These are phyloP conservation scores for Myotis vivesi DNA, from an alignment of 2,797 vertebrate species.

Conservation along the genomic window DNA sequence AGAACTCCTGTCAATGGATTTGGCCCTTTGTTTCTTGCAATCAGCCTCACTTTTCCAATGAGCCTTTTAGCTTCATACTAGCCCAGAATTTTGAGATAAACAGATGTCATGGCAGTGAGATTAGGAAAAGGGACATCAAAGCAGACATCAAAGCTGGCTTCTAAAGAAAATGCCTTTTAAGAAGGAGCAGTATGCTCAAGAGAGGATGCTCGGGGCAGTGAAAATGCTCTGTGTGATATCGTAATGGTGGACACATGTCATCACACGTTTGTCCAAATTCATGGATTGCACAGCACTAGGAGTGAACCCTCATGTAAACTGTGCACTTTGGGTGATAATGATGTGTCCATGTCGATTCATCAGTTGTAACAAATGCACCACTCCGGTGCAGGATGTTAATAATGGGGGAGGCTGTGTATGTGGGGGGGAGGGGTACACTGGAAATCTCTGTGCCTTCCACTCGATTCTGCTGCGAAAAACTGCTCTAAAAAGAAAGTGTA, in stretches of 20 bases:
- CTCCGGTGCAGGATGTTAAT: background rate
- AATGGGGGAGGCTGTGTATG: background rate
- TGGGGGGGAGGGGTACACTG: accelerated
- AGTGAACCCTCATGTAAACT: background rate
- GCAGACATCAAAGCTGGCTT: slow-evolving; percentile 54
- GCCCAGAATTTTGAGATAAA: slow-evolving; percentile 67
- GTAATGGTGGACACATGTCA: background rate
- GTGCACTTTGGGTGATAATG: background rate
- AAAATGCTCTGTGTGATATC: background rate
- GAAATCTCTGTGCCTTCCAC: background rate
- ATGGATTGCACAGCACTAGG: background rate
- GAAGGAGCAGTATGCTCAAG: background rate
- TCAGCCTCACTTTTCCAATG: slow-evolving; percentile 67
- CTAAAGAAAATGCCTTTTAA: slow-evolving; percentile 7
- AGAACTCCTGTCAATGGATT: slow-evolving; percentile 6
- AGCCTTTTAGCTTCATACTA: slow-evolving; percentile 63
- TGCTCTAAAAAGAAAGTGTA: background rate
- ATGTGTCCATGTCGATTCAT: background rate
- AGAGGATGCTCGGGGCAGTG: background rate
- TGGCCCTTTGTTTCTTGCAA: slow-evolving; percentile 58
- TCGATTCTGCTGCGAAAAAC: background rate
- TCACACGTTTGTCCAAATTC: background rate
- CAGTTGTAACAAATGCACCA: background rate
- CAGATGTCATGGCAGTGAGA: slow-evolving; percentile 58
- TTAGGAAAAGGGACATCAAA: slow-evolving; percentile 32